Evolutionary conservation across 2,113 vertebrate species (phyloP).

Genomic region (Onychostruthus taczanowskii): DNA sequence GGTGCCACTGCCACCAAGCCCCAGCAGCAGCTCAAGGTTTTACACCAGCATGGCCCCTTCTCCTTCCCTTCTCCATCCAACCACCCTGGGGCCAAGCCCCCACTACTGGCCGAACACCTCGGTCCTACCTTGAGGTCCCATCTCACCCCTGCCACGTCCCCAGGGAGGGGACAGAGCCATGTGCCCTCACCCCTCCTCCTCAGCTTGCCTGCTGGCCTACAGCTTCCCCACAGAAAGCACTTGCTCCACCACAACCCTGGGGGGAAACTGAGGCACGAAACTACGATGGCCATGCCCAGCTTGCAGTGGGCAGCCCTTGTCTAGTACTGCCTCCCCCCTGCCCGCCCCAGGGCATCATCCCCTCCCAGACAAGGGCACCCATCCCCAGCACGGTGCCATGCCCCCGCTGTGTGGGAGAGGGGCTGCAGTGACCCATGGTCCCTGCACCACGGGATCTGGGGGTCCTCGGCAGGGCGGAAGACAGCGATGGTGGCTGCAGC

Average conservation of each 20-base stretch:
- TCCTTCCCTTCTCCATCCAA: background rate
- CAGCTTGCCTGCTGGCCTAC: background rate
- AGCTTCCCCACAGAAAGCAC: background rate
- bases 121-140: background rate
- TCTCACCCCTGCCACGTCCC: fast-evolving
- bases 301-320: fast-evolving
- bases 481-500: background rate
- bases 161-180: fast-evolving
- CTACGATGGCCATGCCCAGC: fast-evolving
- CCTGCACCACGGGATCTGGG: background rate
- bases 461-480: background rate
- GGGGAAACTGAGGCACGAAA: background rate
- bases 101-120: background rate
- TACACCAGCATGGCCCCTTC: background rate
- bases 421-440: fast-evolving
- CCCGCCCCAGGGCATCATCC: background rate
- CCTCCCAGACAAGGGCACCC: background rate
- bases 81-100: fast-evolving
- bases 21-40: fast-evolving
- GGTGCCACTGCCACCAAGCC: fast-evolving
- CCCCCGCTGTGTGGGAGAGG: fast-evolving
- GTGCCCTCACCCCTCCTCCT: background rate
- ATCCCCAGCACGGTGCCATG: fast-evolving
- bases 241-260: background rate
- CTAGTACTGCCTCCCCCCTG: background rate